Evolutionary conservation across 2,888 invertebrate species (phyloP).

Genomic region (Thymelicus lineola): DNA sequence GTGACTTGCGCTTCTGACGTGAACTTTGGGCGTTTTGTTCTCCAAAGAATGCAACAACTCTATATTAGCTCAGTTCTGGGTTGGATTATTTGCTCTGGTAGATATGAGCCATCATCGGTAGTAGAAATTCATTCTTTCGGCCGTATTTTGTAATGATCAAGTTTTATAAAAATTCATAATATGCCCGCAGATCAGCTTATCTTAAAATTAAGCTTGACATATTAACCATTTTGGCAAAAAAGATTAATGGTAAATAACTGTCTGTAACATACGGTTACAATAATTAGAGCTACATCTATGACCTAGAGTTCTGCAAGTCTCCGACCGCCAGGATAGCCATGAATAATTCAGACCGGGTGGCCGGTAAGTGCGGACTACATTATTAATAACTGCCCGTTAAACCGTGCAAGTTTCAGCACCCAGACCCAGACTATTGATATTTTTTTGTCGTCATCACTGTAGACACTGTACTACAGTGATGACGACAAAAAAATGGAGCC

Average conservation of each 20-base stretch:
- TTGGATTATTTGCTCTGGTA: no score
- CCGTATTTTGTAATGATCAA: no score
- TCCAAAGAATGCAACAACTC: no score
- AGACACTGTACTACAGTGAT: neutral
- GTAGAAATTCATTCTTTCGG: no score
- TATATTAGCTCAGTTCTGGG: no score
- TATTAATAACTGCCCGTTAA: constrained; percentile 48
- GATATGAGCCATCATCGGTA: no score
- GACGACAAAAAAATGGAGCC: neutral
- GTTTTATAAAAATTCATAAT: no score
- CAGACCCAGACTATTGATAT: neutral
- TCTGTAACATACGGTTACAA: neutral
- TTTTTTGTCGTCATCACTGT: no score
- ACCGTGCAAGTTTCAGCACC: neutral
- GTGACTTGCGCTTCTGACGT: neutral
- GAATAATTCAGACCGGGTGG: constrained; percentile 61
- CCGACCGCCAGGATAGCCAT: constrained; percentile 64
- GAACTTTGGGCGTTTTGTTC: no score
- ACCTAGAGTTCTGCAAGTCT: constrained; percentile 54
- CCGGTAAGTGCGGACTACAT: constrained; percentile 54
- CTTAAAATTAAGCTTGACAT: no score
- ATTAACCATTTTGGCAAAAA: neutral
- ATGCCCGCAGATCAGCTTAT: no score
- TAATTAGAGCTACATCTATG: constrained; percentile 43
- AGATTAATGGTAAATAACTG: neutral